phyloP scores from a whole-genome alignment of 2,113 vertebrate species.

The Coreoperca whiteheadi region DNA sequence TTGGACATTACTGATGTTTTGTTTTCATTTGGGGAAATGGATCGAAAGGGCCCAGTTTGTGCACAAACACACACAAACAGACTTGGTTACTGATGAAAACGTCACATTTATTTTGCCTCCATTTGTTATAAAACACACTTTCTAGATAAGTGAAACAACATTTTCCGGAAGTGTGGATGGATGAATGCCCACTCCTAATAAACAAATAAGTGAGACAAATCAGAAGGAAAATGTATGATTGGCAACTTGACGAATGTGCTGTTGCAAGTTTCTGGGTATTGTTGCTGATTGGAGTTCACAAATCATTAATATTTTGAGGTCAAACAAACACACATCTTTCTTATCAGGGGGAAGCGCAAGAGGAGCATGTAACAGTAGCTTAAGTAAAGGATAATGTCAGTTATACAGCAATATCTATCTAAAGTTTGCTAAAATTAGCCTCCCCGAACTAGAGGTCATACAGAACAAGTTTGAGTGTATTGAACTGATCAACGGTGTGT shows the following conservation, averaged over 20 bases:
- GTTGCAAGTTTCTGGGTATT: background rate
- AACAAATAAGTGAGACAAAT: background rate
- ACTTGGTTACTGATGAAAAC: conserved; percentile 21
- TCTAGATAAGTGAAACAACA: background rate
- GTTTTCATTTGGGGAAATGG: conserved; percentile 63
- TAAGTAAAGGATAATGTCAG: too few relatives aligned
- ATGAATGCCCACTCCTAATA: conserved; percentile 6
- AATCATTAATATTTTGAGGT: too few relatives aligned
- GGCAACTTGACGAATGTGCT: background rate
- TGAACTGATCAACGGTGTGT: too few relatives aligned
- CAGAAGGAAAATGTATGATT: background rate
- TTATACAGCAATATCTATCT: too few relatives aligned
- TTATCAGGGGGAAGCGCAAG: background rate
- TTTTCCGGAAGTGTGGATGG: background rate
- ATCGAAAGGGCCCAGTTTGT: conserved; percentile 26
- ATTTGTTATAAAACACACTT: conserved; percentile 25
- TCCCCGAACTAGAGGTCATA: too few relatives aligned
- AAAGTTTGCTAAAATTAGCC: background rate
- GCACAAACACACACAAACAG: conserved; percentile 8
- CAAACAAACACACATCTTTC: background rate
- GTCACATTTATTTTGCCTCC: conserved; percentile 42
- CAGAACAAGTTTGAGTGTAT: too few relatives aligned
- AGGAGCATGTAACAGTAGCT: too few relatives aligned
- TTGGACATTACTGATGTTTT: conserved; percentile 52
- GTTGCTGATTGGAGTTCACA: background rate